phyloP scores from a whole-genome alignment of 2,113 vertebrate genomes.

The Cairina moschata region DNA sequence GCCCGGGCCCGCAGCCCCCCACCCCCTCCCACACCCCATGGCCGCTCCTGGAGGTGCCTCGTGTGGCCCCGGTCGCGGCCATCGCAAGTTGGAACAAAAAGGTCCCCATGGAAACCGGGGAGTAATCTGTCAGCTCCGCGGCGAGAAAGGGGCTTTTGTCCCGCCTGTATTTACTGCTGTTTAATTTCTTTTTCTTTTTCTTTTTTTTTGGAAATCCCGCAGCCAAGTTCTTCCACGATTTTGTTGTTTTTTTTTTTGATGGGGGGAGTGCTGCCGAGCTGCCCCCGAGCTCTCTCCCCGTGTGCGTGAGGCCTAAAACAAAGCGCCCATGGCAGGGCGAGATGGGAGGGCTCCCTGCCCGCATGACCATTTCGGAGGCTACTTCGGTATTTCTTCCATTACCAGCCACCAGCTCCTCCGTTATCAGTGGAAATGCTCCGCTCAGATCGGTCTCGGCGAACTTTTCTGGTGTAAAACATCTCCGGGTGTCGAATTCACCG shows the following conservation, averaged over 20 bases:
- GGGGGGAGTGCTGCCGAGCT: background rate
- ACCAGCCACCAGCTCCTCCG: background rate
- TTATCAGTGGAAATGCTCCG: background rate
- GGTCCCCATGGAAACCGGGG: constrained; percentile 79
- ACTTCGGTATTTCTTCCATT: constrained; percentile 3
- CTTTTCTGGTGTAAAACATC: accelerated
- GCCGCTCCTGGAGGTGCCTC: constrained; percentile 10
- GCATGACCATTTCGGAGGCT: background rate
- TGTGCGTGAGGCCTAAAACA: constrained; percentile 65
- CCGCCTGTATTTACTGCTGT: constrained; percentile 63
- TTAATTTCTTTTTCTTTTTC: constrained; percentile 59
- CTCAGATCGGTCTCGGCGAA: background rate
- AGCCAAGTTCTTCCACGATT: background rate
- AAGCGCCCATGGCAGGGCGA: constrained; percentile 34
- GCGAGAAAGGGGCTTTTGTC: constrained; percentile 70
- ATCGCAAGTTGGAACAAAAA: constrained; percentile 72
- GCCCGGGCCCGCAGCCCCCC: background rate
- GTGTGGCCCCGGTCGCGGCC: constrained; percentile 35
- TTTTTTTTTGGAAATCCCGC: background rate
- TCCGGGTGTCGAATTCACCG: background rate
- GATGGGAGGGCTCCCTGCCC: background rate
- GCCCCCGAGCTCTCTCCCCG: background rate
- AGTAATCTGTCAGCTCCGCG: constrained; percentile 72
- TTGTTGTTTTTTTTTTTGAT: background rate
- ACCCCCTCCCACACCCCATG: background rate